These are phyloP conservation scores for Notothenia coriiceps DNA, from an alignment of 2,113 vertebrate species.

Conservation along the genomic window DNA sequence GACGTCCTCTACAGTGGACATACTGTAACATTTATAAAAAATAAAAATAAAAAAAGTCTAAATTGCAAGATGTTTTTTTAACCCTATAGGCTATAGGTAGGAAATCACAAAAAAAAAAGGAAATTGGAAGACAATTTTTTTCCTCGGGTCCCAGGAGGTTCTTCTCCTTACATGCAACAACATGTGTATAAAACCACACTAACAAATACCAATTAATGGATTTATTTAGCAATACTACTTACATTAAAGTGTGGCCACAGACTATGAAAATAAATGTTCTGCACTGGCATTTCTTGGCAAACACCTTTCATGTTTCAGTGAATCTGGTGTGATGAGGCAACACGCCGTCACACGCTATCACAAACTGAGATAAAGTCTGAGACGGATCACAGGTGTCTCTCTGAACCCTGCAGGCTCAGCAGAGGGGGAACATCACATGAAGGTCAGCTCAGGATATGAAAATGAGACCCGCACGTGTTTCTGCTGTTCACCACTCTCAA, in stretches of 20 bases:
- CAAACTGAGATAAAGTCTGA: conserved; percentile 42
- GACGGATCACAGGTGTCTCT: conserved; percentile 38
- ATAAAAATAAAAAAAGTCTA: too few relatives aligned
- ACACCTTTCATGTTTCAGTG: neutral
- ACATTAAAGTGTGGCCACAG: neutral
- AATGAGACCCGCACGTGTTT: conserved; percentile 22
- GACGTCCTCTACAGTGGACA: too few relatives aligned
- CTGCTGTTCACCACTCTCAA: conserved; percentile 61
- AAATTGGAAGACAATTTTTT: too few relatives aligned
- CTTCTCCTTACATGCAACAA: neutral
- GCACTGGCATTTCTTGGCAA: neutral
- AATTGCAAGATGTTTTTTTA: too few relatives aligned
- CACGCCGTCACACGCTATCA: neutral
- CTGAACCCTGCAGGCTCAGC: neutral
- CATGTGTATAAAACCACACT: neutral
- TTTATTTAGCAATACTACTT: neutral
- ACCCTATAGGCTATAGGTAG: too few relatives aligned
- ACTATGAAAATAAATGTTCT: conserved; percentile 9
- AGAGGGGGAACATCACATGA: neutral
- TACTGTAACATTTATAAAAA: too few relatives aligned
- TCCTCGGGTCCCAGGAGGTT: neutral
- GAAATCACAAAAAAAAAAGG: too few relatives aligned
- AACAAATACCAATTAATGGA: neutral
- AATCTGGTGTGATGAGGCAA: neutral
- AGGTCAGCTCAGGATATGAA: conserved; percentile 48